phyloP scores from a whole-genome alignment of 1,140 invertebrate species.

The Himalopsyche phryganea region DNA sequence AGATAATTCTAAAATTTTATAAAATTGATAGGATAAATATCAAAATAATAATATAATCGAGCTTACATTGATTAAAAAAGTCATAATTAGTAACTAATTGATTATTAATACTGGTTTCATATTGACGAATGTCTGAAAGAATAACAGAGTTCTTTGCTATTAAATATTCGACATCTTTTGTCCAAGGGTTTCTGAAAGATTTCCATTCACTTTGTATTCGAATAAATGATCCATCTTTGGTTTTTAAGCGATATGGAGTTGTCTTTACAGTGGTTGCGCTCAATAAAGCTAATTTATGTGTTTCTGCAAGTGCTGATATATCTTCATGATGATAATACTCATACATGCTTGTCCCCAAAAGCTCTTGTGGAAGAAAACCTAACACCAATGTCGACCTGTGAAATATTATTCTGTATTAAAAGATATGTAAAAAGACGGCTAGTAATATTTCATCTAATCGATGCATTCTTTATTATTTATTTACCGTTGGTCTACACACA shows the following conservation, averaged over 20 bases:
- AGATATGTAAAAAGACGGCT: too few species aligned
- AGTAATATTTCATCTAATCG: background rate
- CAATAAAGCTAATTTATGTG: conserved; percentile 78
- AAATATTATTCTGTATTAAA: background rate
- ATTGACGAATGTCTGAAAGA: conserved; percentile 19
- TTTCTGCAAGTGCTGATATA: conserved; percentile 73
- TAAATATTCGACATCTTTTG: conserved; percentile 85
- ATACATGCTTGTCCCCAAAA: conserved; percentile 89
- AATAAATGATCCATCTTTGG: conserved; percentile 71
- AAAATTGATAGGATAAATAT: background rate
- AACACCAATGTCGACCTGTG: conserved; percentile 79
- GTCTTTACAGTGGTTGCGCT: conserved; percentile 63
- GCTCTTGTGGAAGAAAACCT: conserved; percentile 89
- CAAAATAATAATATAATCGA: background rate
- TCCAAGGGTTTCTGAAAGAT: conserved; percentile 87
- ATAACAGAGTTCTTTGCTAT: conserved; percentile 80
- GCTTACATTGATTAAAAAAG: conserved; percentile 11
- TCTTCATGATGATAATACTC: conserved; percentile 89
- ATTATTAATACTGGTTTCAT: conserved; percentile 49
- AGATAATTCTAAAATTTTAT: background rate
- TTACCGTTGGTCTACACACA: conserved; percentile 89
- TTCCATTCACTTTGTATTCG: conserved; percentile 80
- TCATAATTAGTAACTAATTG: conserved; percentile 34
- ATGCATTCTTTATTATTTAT: too few species aligned
- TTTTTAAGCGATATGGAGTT: conserved; percentile 73